Percentiles rank a stretch among this genome's conserved stretches.
These are phyloP conservation scores for Agrilus cyanescens DNA, from an alignment of 2,888 invertebrate genomes.

Conservation along the genomic window DNA sequence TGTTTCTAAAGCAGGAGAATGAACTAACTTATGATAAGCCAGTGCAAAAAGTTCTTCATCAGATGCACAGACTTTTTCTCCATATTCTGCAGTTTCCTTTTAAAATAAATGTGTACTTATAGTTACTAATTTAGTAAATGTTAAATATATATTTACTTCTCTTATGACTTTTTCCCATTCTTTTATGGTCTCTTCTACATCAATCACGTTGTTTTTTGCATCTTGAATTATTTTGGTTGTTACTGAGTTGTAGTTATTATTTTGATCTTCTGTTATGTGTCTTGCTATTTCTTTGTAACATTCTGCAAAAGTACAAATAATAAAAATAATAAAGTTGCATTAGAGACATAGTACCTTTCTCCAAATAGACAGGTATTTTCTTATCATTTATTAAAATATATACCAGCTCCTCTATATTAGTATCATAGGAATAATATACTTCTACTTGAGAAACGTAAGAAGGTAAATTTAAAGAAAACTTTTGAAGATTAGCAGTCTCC, in stretches of 20 bases:
- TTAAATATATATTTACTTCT: constrained; percentile 40
- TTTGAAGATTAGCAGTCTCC: no score
- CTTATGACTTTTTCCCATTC: constrained; percentile 71
- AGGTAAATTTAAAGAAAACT: no score
- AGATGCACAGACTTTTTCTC: constrained; percentile 67
- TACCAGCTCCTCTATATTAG: constrained; percentile 45
- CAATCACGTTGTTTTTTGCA: constrained; percentile 49
- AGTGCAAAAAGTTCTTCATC: constrained; percentile 80
- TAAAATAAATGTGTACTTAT: constrained; percentile 4
- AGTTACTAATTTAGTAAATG: background rate
- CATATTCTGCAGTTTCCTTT: constrained; percentile 73
- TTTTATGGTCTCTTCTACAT: constrained; percentile 63
- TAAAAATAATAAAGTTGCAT: constrained; percentile 8
- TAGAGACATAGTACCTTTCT: constrained; percentile 46
- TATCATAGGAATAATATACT: no score
- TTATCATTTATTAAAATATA: constrained; percentile 55
- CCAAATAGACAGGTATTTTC: constrained; percentile 56
- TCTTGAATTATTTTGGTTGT: constrained; percentile 49
- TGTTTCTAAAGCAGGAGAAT: constrained; percentile 64
- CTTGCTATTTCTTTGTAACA: constrained; percentile 44
- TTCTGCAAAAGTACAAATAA: no score
- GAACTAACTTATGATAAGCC: constrained; percentile 63
- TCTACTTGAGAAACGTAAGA: no score
- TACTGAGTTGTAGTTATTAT: constrained; percentile 35
- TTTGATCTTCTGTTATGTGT: constrained; percentile 56